Base-by-base conservation (phyloP, 1,140 invertebrate species). In the Eupeodes corollae region DNA sequence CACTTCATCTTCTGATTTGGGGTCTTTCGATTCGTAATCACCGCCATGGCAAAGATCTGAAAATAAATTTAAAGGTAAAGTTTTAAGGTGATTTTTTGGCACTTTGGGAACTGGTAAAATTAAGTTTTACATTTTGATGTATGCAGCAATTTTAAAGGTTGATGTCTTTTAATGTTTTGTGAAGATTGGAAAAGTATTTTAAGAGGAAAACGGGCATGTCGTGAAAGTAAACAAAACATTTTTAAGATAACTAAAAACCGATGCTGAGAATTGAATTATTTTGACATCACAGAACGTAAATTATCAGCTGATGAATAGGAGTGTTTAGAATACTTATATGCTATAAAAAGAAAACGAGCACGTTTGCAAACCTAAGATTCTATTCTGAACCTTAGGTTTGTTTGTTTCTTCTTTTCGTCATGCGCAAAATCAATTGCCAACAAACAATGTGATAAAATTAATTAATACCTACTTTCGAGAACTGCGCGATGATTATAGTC, bases 11-110 rank as follows among this genome's bases (percentile, higher is more conserved):
- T 89, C 83, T 12, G 82, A 84, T 73, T 93, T 91, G 19, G 93
- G 90, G 73, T 96, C 91, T 71, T 91, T 76, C 81, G 81, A 88
- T 77, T 95, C 91, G 68, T 85, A 94, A 72, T 93, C 88, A 42
- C 88, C 91, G 67, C 88, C 83, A 52, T 72, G 74, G 50, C 68
- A 68, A 33, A 56, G 37, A 3, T 41, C 63, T 66, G 40, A 3
- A 54, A 50, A n/a, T n/a, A n/a, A n/a, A n/a, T n/a, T n/a, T n/a
- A n/a, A 5, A 35, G 33, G 18, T 34, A 47, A 48, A 30, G 40
- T 26, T 31, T 40, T 31, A 43, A 18, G 44, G 10, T n/a, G 35
- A 6, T 40, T 61, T 52, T 53, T 55, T 50, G 54, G 49, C 52
- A 61, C 56, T 53, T 35, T 19, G 10, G 33, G 18, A 21, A 10